Conservation (phyloP, 1,140 invertebrate species). For the Neodiprion lecontei region DNA sequence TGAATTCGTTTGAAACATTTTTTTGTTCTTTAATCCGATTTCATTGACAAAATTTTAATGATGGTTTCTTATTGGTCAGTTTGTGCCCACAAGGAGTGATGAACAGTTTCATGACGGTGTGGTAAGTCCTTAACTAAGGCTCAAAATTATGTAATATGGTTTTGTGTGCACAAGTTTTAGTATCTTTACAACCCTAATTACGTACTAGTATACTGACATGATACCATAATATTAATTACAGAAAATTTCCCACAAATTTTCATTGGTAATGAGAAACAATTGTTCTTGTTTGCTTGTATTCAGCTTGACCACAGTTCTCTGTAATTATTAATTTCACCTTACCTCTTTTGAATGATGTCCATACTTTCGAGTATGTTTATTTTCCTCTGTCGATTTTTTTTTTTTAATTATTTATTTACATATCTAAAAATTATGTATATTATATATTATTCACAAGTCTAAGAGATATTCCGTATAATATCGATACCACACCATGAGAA, state of each 20-base stretch:
- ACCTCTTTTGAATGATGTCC: background rate
- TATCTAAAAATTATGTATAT: slow-evolving; percentile 8
- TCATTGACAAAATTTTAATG: slow-evolving; percentile 46
- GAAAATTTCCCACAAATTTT: slow-evolving; percentile 20
- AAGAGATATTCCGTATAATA: too few relatives aligned
- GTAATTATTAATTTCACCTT: background rate
- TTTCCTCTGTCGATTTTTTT: slow-evolving; percentile 17
- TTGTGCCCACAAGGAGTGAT: slow-evolving; percentile 85
- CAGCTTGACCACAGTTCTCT: too few relatives aligned
- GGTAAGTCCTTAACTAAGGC: slow-evolving; percentile 73
- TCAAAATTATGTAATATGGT: slow-evolving; percentile 54
- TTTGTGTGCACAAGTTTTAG: slow-evolving; percentile 65
- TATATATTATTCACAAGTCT: slow-evolving; percentile 9
- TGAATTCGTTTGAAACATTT: slow-evolving; percentile 1
- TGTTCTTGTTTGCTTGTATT: too few relatives aligned
- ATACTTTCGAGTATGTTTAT: slow-evolving; percentile 23
- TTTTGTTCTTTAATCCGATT: background rate
- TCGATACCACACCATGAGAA: too few relatives aligned
- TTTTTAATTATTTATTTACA: background rate
- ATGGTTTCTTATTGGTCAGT: slow-evolving; percentile 67
- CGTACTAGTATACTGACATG: too few relatives aligned
- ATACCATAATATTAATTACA: background rate
- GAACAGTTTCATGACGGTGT: slow-evolving; percentile 88
- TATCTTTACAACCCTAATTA: slow-evolving; percentile 23
- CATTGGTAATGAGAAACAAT: background rate